Base-by-base conservation (phyloP, 2,888 invertebrate genomes). In the Meiosimyza platycephala region DNA sequence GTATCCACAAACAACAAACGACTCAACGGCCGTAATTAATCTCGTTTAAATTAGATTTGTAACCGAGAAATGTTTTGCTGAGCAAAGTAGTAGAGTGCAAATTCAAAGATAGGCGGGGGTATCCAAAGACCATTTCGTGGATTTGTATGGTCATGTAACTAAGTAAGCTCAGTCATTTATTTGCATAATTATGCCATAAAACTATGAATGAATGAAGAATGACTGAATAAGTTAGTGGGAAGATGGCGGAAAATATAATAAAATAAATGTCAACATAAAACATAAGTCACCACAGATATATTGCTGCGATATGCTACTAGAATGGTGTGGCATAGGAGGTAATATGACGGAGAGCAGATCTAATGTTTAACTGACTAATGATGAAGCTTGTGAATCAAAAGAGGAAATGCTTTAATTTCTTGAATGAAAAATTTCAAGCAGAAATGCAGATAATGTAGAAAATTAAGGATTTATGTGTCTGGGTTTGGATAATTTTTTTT, bases 1-100 rank as follows among this genome's bases (percentile, higher is more conserved):
- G 69, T 72, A 55, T 54, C 72, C 65, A 71, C 40, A 13, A 33
- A 33, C 60, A 33, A 28, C 7, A 64, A 13, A 70, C 51, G 52
- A 73, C 54, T 16, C 65, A 55, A 57, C 74, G 73, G 55, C 66
- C 57, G 69, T 65, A 76, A 77, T 73, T 72, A 74, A 71, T 72
- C 64, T 74, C 18, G 68, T 65, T 67, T 71, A 68, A 74, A 74
- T 72, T 64, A 68, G 63, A 72, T 74, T 74, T 71, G 51, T 68
- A 64, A 28, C 63, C 67, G 33, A 51, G 52, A 47, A 71, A 64
- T 16, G 22, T 40, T 40, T 40, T 40, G 9, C 40, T 40, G 40
- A 40, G 40, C 40, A 40, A 40, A 40, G 40, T 7, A 40, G 40
- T 40, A 48, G 60, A 72, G 65, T 69, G 75, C n/a, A 40, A 40